Percentiles rank a stretch among this genome's conserved stretches.
phyloP scores from a whole-genome alignment of 2,888 invertebrate genomes.

The Phyto melanocephala region DNA sequence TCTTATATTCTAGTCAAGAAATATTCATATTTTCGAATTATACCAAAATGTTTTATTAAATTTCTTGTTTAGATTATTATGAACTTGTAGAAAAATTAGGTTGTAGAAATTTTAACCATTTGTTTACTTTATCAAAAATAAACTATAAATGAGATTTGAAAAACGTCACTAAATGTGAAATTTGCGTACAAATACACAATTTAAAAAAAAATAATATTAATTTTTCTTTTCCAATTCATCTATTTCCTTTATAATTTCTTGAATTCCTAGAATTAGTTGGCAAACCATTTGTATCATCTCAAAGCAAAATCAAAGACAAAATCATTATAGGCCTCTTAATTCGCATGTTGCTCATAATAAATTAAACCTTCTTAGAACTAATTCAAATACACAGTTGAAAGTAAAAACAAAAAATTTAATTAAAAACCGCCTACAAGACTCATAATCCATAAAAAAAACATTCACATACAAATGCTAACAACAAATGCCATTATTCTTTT shows the following conservation, averaged over 20 bases:
- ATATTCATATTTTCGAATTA: too few species aligned
- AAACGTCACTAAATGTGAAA: not conserved
- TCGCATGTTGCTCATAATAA: conserved; percentile 24
- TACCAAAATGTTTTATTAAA: too few species aligned
- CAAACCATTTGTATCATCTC: not conserved
- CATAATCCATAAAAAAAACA: not conserved
- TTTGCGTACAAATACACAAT: too few species aligned
- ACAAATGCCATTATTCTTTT: conserved; percentile 20
- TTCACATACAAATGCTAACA: not conserved
- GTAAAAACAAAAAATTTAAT: conserved; percentile 40
- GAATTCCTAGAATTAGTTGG: not conserved
- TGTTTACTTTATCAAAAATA: too few species aligned
- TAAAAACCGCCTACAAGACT: conserved; percentile 50
- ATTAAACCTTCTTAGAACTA: conserved; percentile 47
- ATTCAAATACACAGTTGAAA: conserved; percentile 27
- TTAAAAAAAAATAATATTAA: too few species aligned
- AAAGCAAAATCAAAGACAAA: not conserved
- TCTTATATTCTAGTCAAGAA: too few species aligned
- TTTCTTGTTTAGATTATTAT: too few species aligned
- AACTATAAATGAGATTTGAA: too few species aligned
- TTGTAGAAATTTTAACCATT: too few species aligned
- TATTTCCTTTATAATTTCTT: not conserved
- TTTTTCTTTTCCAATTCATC: not conserved
- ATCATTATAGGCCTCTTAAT: conserved; percentile 26
- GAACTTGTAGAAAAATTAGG: too few species aligned